Base-by-base conservation (phyloP, 2,113 vertebrate genomes). In the Nibea albiflora region DNA sequence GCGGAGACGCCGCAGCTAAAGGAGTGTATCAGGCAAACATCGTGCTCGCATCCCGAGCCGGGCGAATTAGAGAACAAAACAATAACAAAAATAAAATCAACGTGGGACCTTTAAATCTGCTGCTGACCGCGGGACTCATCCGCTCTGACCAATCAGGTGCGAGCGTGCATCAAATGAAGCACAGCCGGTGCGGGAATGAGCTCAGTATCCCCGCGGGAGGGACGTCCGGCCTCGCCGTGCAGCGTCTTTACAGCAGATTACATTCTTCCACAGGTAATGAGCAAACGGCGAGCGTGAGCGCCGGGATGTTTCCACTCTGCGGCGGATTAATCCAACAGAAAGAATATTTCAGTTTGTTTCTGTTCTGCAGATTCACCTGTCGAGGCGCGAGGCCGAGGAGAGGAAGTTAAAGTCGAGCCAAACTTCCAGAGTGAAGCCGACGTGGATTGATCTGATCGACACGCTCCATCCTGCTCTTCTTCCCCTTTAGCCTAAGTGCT, bases 161-260 rank as follows among this genome's bases (percentile, higher is more conserved):
- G 42, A 61, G 20, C 7, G 11, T 53, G 60, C 20, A 11, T 11
- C 11, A 65, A 35, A 68, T 31, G 26, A 66, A 73, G 52, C 50
- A 3, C 57, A 22, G 53, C 7, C 53, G 11, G 17, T 15, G 35
- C 44, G 10, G 9, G 50, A 47, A 47, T 0, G 4, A 46, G 28
- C 57, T 84, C 70, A 5, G 68, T 72, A 39, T 78, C 70, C 70
- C n/a, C n/a, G 10, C 0, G 8, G 68, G 80, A 80, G 44, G 20
- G 67, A 72, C 8, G 2, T 69, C 50, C 72, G 5, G 57, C 24
- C 69, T 67, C 50, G 10, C 56, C 1, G 58, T 0, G 62, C 31
- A 14, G 74, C 81, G 2, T 62, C 62, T 88, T 77, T 28, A 80
- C 3, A 61, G 31, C 46, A 73, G 63, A 85, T 70, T n/a, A 77